phyloP scores from a whole-genome alignment of 2,888 invertebrate genomes.

The Conistra vaccinii region DNA sequence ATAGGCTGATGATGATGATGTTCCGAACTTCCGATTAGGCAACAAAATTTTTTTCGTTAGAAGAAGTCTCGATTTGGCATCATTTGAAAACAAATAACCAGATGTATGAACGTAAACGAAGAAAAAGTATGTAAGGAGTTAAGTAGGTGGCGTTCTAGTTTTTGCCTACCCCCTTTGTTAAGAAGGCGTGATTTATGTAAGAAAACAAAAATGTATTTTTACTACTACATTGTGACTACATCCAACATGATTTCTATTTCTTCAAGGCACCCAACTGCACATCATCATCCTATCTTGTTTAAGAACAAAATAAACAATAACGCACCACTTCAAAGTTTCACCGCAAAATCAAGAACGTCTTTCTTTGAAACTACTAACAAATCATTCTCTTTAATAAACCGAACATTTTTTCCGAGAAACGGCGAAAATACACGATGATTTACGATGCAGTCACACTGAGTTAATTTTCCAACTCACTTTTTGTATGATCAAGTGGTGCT shows the following conservation, averaged over 20 bases:
- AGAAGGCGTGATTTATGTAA: too few species aligned
- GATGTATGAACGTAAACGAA: too few species aligned
- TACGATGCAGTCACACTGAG: constrained; percentile 23
- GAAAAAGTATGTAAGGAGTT: too few species aligned
- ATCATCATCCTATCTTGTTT: constrained; percentile 10
- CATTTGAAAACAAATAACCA: neutral
- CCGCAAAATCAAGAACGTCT: neutral
- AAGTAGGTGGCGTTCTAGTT: too few species aligned
- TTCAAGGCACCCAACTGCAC: neutral
- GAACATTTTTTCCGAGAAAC: constrained; percentile 31
- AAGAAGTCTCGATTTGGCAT: neutral
- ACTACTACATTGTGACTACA: neutral
- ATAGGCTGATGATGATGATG: too few species aligned
- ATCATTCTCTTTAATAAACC: constrained; percentile 37
- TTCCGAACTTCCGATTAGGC: too few species aligned
- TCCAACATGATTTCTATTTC: neutral
- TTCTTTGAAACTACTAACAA: constrained; percentile 39
- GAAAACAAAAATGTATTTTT: neutral
- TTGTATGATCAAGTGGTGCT: constrained; percentile 22
- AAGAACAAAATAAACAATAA: constrained; percentile 16
- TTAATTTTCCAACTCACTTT: constrained; percentile 23
- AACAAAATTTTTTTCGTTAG: neutral
- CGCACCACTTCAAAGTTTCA: constrained; percentile 39
- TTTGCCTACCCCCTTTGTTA: too few species aligned
- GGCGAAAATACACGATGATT: constrained; percentile 51